Conservation (phyloP, 2,797 vertebrate species). For the Coluber constrictor region DNA sequence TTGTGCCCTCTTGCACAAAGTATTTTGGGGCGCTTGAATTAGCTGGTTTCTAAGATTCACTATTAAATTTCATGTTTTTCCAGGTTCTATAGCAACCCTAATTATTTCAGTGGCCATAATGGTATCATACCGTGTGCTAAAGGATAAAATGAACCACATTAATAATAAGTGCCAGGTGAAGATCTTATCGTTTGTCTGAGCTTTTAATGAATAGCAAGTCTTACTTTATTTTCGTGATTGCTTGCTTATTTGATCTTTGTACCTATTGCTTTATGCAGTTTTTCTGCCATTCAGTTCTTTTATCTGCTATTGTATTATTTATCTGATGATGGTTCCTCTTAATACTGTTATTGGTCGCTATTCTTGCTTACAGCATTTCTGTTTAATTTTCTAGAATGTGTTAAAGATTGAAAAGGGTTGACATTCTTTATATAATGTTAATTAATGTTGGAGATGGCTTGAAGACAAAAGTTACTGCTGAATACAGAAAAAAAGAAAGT, state of each 20-base stretch:
- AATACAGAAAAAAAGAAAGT: background rate
- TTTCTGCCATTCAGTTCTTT: background rate
- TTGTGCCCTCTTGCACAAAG: background rate
- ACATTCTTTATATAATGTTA: background rate
- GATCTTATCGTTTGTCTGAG: background rate
- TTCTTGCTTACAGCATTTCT: background rate
- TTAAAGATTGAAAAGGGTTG: background rate
- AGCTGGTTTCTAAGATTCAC: background rate
- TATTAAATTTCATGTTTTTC: background rate
- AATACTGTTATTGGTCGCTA: background rate
- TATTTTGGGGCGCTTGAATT: background rate
- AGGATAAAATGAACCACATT: background rate
- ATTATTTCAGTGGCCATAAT: background rate
- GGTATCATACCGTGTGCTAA: background rate
- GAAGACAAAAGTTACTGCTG: background rate
- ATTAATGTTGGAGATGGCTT: background rate
- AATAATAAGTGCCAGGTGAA: background rate
- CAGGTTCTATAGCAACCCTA: background rate
- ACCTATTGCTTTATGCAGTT: background rate
- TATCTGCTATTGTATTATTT: background rate
- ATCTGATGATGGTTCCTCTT: background rate
- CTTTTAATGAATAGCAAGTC: background rate
- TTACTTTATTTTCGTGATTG: background rate
- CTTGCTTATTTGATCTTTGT: background rate
- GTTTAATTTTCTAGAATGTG: background rate